phyloP scores from a whole-genome alignment of 2,797 vertebrate species.

The Molossus alvarezi region DNA sequence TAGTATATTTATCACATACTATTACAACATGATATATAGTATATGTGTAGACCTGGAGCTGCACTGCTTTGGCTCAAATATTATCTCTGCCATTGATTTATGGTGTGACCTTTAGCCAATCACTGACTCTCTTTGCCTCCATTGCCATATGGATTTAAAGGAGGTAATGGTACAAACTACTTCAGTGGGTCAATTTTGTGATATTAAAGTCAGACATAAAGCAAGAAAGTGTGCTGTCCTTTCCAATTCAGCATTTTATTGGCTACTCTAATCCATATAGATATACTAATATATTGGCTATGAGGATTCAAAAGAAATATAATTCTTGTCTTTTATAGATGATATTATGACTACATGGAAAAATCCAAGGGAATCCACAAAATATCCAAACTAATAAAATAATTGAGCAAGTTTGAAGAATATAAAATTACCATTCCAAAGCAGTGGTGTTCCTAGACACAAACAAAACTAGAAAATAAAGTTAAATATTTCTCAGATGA shows the following conservation, averaged over 20 bases:
- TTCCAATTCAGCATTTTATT: slow-evolving; percentile 1
- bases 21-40: not conserved
- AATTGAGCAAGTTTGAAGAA: not conserved
- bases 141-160: not conserved
- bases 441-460: not conserved
- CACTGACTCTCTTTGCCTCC: not conserved
- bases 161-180: not conserved
- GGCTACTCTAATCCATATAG: not conserved
- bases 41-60: not conserved
- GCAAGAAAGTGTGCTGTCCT: not conserved
- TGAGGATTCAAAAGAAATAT: not conserved
- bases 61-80: not conserved
- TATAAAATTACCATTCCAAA: not conserved
- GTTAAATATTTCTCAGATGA: not conserved
- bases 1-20: not conserved
- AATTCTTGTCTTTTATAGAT: not conserved
- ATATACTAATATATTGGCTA: not conserved
- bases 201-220: not conserved
- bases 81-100: not conserved
- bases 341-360: not conserved
- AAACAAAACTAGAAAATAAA: slow-evolving; percentile 3
- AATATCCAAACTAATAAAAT: not conserved
- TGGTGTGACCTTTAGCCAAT: not conserved
- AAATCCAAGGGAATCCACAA: not conserved
- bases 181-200: not conserved